Base-by-base conservation (phyloP, 2,797 vertebrate genomes). In the Manis pentadactyla region DNA sequence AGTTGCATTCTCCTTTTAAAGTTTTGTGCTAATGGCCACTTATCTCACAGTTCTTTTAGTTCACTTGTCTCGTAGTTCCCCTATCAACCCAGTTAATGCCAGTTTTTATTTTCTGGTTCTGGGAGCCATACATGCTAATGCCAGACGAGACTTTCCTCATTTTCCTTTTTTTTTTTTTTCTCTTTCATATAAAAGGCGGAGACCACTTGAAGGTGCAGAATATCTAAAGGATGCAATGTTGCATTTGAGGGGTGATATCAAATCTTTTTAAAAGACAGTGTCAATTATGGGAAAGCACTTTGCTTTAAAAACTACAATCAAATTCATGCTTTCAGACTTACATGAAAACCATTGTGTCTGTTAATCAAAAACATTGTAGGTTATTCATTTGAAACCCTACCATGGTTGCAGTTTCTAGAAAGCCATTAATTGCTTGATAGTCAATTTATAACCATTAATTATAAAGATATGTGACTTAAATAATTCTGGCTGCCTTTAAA, bases 1-100 rank as follows among this genome's bases (percentile, higher is more conserved):
- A 94, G 71, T 97, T 95, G 90, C 64, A 31, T 96, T 93, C 77
- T 93, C 71, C 87, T 87, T 97, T 96, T 73, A 39, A 96, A 95
- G 92, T 95, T 96, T 39, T 74, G 71, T 59, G 74, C 77, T 87
- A 85, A 93, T 95, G 87, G 94, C 71, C 91, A 83, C 86, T 96
- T 90, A 93, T 93, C 79, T 94, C 93, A 77, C 15, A 31, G 68
- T 91, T 92, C 55, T 81, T 37, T 71, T 23, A 46, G 75, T 42
- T 61, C 75, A 6, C 12, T 0, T 57, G 78, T 39, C 66, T 82
- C 46, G 61, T 68, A 31, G 31, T 68, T 73, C 7, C 55, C 25
- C 61, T 71, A 19, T 69, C 57, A 88, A 17, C 51, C 94, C 79
- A 17, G 75, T 64, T 49, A 39, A 73, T 25, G 34, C 63, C 82